phyloP scores from a whole-genome alignment of 2,797 vertebrate species.

The Cyprinella venusta region DNA sequence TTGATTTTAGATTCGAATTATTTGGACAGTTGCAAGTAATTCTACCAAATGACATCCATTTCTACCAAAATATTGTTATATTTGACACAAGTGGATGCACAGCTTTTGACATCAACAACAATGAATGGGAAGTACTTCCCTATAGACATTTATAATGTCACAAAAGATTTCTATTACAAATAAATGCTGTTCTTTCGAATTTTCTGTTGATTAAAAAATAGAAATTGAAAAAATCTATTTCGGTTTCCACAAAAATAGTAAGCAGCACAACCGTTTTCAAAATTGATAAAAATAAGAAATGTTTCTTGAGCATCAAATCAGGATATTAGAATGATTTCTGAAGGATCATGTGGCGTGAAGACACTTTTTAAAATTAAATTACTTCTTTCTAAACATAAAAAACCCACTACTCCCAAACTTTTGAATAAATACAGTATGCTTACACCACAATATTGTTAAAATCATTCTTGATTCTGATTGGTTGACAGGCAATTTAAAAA shows the following conservation, averaged over 20 bases:
- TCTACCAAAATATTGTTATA: background rate
- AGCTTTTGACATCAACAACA: background rate
- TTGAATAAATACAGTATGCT: too few relatives aligned
- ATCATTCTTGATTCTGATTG: background rate
- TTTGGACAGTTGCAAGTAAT: background rate
- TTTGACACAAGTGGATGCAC: background rate
- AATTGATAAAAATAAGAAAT: background rate
- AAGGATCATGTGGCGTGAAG: background rate
- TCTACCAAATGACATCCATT: background rate
- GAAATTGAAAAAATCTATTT: background rate
- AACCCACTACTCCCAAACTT: too few relatives aligned
- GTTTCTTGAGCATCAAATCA: background rate
- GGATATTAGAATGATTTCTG: background rate
- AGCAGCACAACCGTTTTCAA: background rate
- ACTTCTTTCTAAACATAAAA: too few relatives aligned
- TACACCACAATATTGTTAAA: background rate
- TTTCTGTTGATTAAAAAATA: background rate
- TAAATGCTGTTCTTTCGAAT: background rate
- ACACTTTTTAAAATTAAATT: too few relatives aligned
- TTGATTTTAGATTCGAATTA: background rate
- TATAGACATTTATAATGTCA: background rate
- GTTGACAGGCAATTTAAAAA: background rate
- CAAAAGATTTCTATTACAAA: background rate
- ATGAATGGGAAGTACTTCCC: background rate
- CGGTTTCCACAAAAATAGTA: background rate